Base-by-base conservation (phyloP, 2,888 invertebrate species). In the Xestia xanthographa region DNA sequence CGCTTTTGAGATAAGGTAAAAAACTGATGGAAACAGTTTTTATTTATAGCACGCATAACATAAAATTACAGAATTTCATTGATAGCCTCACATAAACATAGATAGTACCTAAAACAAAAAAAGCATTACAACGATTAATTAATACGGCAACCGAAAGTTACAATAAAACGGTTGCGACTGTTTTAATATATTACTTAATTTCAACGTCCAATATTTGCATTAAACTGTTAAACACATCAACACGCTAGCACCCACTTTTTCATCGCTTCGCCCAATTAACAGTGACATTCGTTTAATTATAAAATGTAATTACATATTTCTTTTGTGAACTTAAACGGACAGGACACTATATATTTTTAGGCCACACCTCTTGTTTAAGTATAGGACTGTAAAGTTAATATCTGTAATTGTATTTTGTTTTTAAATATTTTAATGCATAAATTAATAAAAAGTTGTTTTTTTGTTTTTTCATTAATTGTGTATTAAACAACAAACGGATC, bases 191-290 rank as follows among this genome's bases (percentile, higher is more conserved):
- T 84, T 76, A 77, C 82, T 83, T 85, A 73, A 88, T 85, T 88
- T 82, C 72, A 77, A 80, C 85, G 68, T 87, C 83, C 86, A 89
- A 86, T 94, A 92, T 94, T 94, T 94, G 90, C 91, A 91, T 92
- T 93, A 82, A 58, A 58, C 58, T 58, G 58, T 58, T 58, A 29
- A 89, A 91, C 92, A 91, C 91, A 92, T 94, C 93, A 93, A 90
- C 93, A 93, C 92, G 92, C 93, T 92, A 93, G 89, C 92, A 91
- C 91, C 89, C 90, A 92, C 91, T 94, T 92, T 92, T 91, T 93
- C 91, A 93, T 89, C 90, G 88, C 84, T 81, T 86, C 89, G 87
- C 90, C 89, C 93, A 93, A 94, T 94, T 94, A 94, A 90, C 90
- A 91, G 88, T 89, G 92, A 91, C 93, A 92, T 91, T 90, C 89